phyloP scores from a whole-genome alignment of 2,888 invertebrate genomes.

The Leptinotarsa juncta region DNA sequence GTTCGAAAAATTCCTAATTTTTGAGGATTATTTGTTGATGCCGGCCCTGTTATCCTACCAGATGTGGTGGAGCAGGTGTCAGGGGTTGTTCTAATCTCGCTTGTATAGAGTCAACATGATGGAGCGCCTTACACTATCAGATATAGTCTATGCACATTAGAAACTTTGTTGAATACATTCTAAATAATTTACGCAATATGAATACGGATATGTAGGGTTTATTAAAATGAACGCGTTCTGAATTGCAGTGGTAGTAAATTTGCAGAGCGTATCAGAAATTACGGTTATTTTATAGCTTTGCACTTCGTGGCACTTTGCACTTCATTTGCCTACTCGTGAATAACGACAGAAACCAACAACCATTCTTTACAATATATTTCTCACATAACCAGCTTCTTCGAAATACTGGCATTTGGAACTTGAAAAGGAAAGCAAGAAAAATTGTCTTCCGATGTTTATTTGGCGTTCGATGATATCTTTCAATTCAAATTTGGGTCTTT shows the following conservation, averaged over 20 bases:
- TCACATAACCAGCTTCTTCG: constrained; percentile 10
- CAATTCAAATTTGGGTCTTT: too few relatives aligned
- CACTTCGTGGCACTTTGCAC: constrained; percentile 57
- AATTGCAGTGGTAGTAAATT: constrained; percentile 59
- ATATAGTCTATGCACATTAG: constrained; percentile 61
- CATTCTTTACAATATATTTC: constrained; percentile 18
- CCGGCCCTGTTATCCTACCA: constrained; percentile 30
- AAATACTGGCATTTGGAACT: not conserved
- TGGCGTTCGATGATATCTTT: not conserved
- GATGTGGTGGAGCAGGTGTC: constrained; percentile 59
- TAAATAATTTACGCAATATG: constrained; percentile 65
- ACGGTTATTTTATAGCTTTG: constrained; percentile 63
- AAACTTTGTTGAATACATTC: constrained; percentile 64
- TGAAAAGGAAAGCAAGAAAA: not conserved
- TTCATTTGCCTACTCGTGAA: constrained; percentile 56
- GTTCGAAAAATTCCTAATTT: constrained; percentile 57
- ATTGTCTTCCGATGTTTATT: not conserved
- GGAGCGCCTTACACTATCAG: constrained; percentile 61
- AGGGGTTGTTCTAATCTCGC: constrained; percentile 60
- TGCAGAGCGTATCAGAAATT: constrained; percentile 60
- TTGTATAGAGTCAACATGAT: constrained; percentile 57
- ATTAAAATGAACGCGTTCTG: constrained; percentile 62
- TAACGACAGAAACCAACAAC: constrained; percentile 27
- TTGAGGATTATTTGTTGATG: constrained; percentile 2
- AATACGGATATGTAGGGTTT: constrained; percentile 62